Base-by-base conservation (phyloP, 2,888 invertebrate species). In the Metacarcinus magister region DNA sequence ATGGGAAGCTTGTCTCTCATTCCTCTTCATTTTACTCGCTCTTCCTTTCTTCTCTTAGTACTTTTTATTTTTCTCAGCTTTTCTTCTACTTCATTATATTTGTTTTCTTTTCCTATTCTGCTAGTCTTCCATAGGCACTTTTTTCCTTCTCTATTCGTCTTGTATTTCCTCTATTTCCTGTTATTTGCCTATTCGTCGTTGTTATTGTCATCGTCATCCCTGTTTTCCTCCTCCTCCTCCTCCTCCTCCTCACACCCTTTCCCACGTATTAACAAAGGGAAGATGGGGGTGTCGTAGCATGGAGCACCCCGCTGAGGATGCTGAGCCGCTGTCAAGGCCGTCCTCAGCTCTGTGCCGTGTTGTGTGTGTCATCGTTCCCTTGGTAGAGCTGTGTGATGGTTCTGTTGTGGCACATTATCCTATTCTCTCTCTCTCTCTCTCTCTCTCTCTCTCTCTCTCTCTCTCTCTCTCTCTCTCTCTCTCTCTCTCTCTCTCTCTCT, bases 401-500 rank as follows among this genome's bases (percentile, higher is more conserved):
- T 44, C 90, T 39, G 39, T 13, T 90, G 90, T 44, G 44, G 19
- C 39, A 43, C 90, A 3, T 44, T 90, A 39, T 90, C 10, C 39
- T 13, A 39, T 7, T 48, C 48, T 48, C 48, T 48, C 48, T 48
- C 48, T 48, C 48, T 48, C 82, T 82, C 82, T 82, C 82, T 82
- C 82, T 82, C 82, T 82, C 82, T 82, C 82, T 82, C 82, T 82
- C 82, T 82, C 82, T 82, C 82, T 82, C 82, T 82, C 82, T 82
- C 82, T 82, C 82, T 82, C 87, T 13, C 3, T 13, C 87, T 87
- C 16, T 87, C 87, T 87, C 87, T 87, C 87, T 87, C 87, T 87
- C 87, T 87, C 87, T 87, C 87, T 87, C 87, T 87, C 87, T 87
- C 87, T 87, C 87, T 87, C 87, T 87, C 87, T 4, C 5, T 7